These are phyloP conservation scores for Betta splendens DNA, from an alignment of 2,797 vertebrate species.

Conservation along the genomic window DNA sequence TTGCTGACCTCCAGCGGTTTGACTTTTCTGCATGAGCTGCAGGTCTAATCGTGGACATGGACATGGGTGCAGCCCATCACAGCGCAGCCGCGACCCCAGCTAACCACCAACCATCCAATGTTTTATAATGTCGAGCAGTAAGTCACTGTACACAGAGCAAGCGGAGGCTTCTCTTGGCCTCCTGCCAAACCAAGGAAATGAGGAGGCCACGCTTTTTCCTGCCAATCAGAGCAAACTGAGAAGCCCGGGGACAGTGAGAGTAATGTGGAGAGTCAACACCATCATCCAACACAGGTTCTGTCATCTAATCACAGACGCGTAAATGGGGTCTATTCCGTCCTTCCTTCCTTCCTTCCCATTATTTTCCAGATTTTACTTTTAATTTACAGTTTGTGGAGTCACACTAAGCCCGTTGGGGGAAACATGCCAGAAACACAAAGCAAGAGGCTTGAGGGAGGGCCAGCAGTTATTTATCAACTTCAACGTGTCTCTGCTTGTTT, in stretches of 20 bases:
- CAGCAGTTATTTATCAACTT: constrained; percentile 69
- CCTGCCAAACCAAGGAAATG: constrained; percentile 42
- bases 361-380: constrained; percentile 35
- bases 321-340: constrained; percentile 27
- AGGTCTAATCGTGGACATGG: not conserved
- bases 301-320: constrained; percentile 41
- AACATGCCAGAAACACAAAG: constrained; percentile 52
- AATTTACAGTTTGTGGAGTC: constrained; percentile 60
- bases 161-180: constrained; percentile 49
- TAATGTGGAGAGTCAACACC: constrained; percentile 33
- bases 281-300: constrained; percentile 11
- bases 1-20: not conserved
- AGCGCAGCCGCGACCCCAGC: not conserved
- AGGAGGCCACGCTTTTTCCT: constrained; percentile 52
- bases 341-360: too few species aligned
- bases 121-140: constrained; percentile 46
- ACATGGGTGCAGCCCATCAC: not conserved
- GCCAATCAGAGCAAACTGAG: constrained; percentile 54
- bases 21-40: not conserved
- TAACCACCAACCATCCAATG: constrained; percentile 6
- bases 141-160: constrained; percentile 37
- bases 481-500: constrained; percentile 52
- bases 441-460: constrained; percentile 53
- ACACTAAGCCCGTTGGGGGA: constrained; percentile 37
- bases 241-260: constrained; percentile 39